phyloP scores from a whole-genome alignment of 2,888 invertebrate genomes.

The Andrena camellia region DNA sequence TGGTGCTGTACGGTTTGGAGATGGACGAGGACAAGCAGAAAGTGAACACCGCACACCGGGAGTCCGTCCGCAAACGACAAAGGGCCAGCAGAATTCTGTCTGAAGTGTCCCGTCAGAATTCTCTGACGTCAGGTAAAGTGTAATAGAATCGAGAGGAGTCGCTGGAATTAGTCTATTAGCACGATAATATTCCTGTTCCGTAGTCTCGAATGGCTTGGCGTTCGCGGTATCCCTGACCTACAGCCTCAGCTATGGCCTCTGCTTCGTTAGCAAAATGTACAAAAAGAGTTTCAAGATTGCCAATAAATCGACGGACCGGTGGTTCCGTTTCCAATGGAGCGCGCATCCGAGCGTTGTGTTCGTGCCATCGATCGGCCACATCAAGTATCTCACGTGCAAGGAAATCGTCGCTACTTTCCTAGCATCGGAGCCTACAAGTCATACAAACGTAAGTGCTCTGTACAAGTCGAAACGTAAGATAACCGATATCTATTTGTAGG shows the following conservation, averaged over 20 bases:
- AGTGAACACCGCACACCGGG: background rate
- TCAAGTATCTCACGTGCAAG: conserved; percentile 84
- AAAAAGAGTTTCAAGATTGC: conserved; percentile 83
- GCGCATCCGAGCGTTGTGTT: conserved; percentile 83
- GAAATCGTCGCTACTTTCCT: conserved; percentile 86
- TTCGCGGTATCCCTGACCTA: conserved; percentile 63
- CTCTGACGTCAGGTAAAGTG: conserved; percentile 30
- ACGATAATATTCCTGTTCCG: background rate
- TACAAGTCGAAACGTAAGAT: background rate
- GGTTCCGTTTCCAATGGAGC: conserved; percentile 84
- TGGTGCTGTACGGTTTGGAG: conserved; percentile 84
- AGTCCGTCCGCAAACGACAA: conserved; percentile 7
- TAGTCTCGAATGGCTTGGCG: background rate
- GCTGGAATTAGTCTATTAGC: background rate
- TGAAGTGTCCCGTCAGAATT: conserved; percentile 37
- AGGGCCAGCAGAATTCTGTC: conserved; percentile 3
- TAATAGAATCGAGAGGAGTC: background rate
- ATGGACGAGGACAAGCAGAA: conserved; percentile 49
- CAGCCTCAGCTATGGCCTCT: conserved; percentile 83
- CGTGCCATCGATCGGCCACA: conserved; percentile 86
- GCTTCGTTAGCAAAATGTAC: conserved; percentile 81
- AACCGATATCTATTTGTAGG: background rate
- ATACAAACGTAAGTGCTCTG: conserved; percentile 51
- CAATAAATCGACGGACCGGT: conserved; percentile 83
- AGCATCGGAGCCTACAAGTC: conserved; percentile 82